These are phyloP conservation scores for Adineta ricciae DNA, from an alignment of 2,888 invertebrate species.

Conservation along the genomic window DNA sequence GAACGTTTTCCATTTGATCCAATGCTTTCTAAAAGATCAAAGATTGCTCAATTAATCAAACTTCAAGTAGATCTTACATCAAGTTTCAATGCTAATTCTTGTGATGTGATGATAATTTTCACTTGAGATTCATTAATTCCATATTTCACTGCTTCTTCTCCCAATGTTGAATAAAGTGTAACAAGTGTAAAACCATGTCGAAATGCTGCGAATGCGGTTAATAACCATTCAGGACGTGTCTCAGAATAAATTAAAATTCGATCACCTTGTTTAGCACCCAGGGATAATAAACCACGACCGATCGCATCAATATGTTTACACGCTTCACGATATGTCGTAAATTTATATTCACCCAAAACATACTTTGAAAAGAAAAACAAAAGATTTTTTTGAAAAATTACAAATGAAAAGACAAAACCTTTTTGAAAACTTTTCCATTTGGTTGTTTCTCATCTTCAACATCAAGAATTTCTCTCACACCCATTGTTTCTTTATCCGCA, in stretches of 20 bases:
- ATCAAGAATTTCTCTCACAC: constrained; percentile 73
- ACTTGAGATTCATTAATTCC: constrained; percentile 77
- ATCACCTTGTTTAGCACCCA: constrained; percentile 62
- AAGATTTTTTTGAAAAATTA: background rate
- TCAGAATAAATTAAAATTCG: constrained; percentile 85
- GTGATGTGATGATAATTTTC: constrained; percentile 76
- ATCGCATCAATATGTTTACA: constrained; percentile 65
- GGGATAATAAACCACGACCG: constrained; percentile 60
- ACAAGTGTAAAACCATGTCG: constrained; percentile 87
- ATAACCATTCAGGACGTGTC: constrained; percentile 93
- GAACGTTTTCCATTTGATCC: background rate
- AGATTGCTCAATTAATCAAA: background rate
- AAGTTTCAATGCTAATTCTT: constrained; percentile 61
- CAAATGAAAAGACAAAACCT: constrained; percentile 53
- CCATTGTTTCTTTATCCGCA: constrained; percentile 45
- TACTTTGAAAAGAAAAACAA: constrained; percentile 54
- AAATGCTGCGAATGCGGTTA: constrained; percentile 87
- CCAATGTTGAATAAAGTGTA: constrained; percentile 89
- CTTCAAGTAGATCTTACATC: background rate
- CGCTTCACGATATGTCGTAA: constrained; percentile 72
- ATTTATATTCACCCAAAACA: constrained; percentile 80
- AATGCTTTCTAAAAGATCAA: background rate
- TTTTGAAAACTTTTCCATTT: constrained; percentile 86
- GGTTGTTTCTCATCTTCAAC: constrained; percentile 88
- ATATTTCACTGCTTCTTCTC: constrained; percentile 88